Base-by-base conservation (phyloP, 2,113 vertebrate genomes). In the Falco punctatus region DNA sequence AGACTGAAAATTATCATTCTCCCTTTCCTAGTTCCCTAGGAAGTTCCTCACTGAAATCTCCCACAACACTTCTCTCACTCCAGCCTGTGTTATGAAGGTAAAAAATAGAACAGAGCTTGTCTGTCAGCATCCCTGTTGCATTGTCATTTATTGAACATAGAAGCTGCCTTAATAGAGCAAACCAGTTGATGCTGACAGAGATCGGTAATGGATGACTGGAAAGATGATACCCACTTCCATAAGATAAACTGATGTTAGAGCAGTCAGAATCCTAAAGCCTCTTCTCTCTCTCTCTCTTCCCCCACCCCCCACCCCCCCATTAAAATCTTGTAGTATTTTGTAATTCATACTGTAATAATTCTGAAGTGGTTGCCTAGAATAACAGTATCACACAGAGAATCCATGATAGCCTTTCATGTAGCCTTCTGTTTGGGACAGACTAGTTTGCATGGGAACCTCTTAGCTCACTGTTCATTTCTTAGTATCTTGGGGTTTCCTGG, bases 31-130 rank as follows among this genome's bases (percentile, higher is more conserved):
- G 46, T 67, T 80, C 40, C 26, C 7, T 61, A 24, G 42, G 55
- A 64, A 62, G 26, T 51, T 81, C 62, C 28, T 64, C 28, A 23
- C 57, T 62, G 23, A 80, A 74, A 46, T 57, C 55, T 75, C 33
- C 10, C 35, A 8, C 2, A 0, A 15, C 0, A 0, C 13, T 62
- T 73, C 16, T 80, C 40, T n/a, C 19, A 11, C 15, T 55, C 11
- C n/a, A 55, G 32, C 32, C 27, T 30, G 22, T 33, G 30, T 19
- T 93, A 33, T 0, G 0, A 67, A 67, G 32, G 33, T 75, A n/a
- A 12, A 64, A 44, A 58, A 23, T 19, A 14, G 23, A 70, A 81
- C 8, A 75, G 54, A 73, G 49, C 20, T 62, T 1, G 2, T 74
- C 55, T 58, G 23, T 64, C 1, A 3, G 26, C 61, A 44, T 57